A percentile compares a stretch with the other conserved stretches of the same genome.
phyloP scores from a whole-genome alignment of 2,113 vertebrate genomes.

The Spizaetus ornatus region DNA sequence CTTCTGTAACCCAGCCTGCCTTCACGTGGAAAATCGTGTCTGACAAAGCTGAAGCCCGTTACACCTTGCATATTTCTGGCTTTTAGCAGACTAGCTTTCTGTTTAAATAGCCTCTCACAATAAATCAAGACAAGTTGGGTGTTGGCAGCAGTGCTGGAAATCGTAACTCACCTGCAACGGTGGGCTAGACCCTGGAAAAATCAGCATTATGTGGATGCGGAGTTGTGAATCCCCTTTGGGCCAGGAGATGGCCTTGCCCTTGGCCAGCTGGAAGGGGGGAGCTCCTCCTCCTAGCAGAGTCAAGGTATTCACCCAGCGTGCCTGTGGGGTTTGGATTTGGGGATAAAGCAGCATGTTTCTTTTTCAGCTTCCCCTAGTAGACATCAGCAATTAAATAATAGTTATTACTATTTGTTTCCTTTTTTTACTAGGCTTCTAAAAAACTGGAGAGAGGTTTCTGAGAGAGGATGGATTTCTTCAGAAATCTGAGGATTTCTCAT shows the following conservation, averaged over 20 bases:
- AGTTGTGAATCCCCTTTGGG: background rate
- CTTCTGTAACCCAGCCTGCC: slow-evolving; percentile 21
- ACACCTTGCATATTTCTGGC: background rate
- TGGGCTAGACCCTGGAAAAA: background rate
- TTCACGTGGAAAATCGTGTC: background rate
- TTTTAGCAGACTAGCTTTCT: background rate
- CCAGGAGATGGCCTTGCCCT: background rate
- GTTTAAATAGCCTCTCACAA: background rate
- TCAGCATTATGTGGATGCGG: background rate
- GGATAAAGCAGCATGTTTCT: background rate
- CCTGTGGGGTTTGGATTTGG: background rate
- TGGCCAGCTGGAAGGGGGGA: background rate
- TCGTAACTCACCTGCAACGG: background rate
- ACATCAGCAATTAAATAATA: background rate
- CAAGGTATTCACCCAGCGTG: too few relatives aligned
- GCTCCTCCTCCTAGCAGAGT: background rate
- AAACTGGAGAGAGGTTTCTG: background rate
- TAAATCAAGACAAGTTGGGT: background rate
- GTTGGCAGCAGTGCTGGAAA: background rate
- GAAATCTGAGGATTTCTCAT: background rate
- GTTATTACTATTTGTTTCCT: background rate
- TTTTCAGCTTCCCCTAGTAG: background rate
- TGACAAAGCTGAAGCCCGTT: background rate
- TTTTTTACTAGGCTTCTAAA: background rate
- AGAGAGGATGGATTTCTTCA: background rate